Base-by-base conservation (phyloP, 2,888 invertebrate genomes). In the Drosophila suboccidentalis region DNA sequence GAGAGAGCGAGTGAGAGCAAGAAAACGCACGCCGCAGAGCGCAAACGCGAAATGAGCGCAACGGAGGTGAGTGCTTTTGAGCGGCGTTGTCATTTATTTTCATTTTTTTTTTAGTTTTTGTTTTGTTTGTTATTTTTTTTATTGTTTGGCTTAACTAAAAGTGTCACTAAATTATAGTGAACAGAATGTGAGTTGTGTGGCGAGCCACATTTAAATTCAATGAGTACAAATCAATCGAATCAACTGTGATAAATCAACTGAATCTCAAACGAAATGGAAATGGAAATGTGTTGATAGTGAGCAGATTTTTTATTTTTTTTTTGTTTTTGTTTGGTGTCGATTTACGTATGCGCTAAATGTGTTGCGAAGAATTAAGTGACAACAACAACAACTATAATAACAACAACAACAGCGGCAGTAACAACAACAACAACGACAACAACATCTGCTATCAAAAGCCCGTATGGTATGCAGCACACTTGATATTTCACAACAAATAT, bases 51-150 rank as follows among this genome's bases (percentile, higher is more conserved):
- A 46, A 80, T 87, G 88, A 80, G 86, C 49, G 65, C 38, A n/a
- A 9, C 61, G 34, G 80, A 82, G 88, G 86, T 82, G 62, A 82
- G 87, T 85, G 61, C 22, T 32, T 50, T 38, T 38, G 15, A 36
- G 57, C 62, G 38, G 26, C 38, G 39, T 55, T 26, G 26, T 26
- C 26, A 26, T 26, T 26, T 26, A 26, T 5, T 26, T 26, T 22
- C 41, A 13, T 19, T 41, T 57, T 22, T 26, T 34, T 44, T 63
- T 13, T 22, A 17, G 15, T 36, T 15, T 50, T 19, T 36, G n/a
- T 36, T 38, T 41, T 43, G 15, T 59, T 17, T 58, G 19, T 41
- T 46, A 46, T 58, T 57, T 4, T 4, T 58, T 58, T 47, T 26
- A 26, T 41, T 36, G n/a, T 59, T 17, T 47, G 6, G 11, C 17